These are phyloP conservation scores for Salminus brasiliensis DNA, from an alignment of 2,113 vertebrate genomes.

Conservation along the genomic window DNA sequence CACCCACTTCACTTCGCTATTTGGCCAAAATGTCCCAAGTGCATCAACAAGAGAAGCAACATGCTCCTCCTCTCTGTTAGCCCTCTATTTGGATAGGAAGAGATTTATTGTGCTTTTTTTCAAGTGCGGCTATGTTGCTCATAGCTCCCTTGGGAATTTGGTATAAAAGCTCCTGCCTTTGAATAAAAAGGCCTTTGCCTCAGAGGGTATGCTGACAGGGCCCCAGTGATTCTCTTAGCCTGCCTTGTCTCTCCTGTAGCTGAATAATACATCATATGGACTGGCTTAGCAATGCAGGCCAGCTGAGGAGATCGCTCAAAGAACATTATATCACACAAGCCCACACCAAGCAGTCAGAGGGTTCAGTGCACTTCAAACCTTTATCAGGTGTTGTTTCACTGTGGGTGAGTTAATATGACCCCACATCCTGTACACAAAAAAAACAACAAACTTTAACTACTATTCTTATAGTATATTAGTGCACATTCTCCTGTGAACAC, in stretches of 20 bases:
- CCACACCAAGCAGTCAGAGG: not conserved
- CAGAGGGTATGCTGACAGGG: not conserved
- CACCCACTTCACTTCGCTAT: too few species aligned
- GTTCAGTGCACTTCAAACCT: not conserved
- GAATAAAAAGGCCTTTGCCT: not conserved
- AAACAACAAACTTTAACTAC: not conserved
- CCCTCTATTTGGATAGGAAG: not conserved
- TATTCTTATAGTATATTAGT: not conserved
- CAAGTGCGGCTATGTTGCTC: not conserved
- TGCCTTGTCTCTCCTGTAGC: not conserved
- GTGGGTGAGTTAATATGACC: not conserved
- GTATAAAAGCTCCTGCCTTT: slow-evolving; percentile 15
- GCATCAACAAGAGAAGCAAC: not conserved
- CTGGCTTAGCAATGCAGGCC: not conserved
- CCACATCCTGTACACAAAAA: not conserved
- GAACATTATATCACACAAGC: slow-evolving; percentile 28
- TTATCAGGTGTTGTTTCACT: not conserved
- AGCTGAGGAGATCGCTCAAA: not conserved
- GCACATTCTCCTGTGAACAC: too few species aligned
- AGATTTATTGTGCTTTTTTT: not conserved
- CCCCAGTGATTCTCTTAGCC: not conserved
- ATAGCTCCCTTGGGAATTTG: not conserved
- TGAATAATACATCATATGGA: slow-evolving; percentile 54
- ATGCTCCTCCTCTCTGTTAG: not conserved
- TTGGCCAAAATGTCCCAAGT: not conserved